Base-by-base conservation (phyloP, 2,797 vertebrate species). In the Tadarida brasiliensis region DNA sequence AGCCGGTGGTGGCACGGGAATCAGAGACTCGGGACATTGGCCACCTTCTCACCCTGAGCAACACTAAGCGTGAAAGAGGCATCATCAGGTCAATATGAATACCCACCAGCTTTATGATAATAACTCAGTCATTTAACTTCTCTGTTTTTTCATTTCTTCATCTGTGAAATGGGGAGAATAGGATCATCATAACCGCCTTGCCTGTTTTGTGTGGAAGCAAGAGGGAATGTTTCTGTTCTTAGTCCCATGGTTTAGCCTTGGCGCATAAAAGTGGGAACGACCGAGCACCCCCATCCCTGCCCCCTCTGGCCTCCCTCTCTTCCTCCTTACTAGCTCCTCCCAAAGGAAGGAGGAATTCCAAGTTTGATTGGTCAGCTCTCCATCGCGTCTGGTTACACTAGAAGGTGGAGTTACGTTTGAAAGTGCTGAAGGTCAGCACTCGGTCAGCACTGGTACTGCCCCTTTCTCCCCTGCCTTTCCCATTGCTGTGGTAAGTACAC, bases 371-470 rank as follows among this genome's bases (percentile, higher is more conserved):
- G 28, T 33, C 5, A 35, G 67, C 15, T 3, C 1, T 12, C 33
- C 39, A 26, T 24, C 30, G 1, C 11, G 0, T 6, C 3, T 6
- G 7, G n/a, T 10, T 26, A 14, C 19, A 3, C n/a, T 10, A 2
- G 49, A 35, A 30, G 47, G 63, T 5, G 19, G 57, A 20, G 11
- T 35, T 54, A 22, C 2, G 14, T 5, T 24, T 16, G 16, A 24
- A 63, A 47, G 44, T 1, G 11, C 68, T 39, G 33, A 39, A 44
- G 33, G 24, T 3, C 74, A 1, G 10, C 0, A 9, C 47, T 28
- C 20, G 1, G 2, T 6, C 19, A 2, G 39, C 39, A 44, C 39
- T 39, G 1, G 28, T 33, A 11, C 16, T 3, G 8, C 17, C 86
- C 26, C 30, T 56, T 47, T 14, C 17, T 1, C 11, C 28, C 7